These are phyloP conservation scores for Ailuropoda melanoleuca DNA, from an alignment of 2,113 vertebrate genomes.

Conservation along the genomic window DNA sequence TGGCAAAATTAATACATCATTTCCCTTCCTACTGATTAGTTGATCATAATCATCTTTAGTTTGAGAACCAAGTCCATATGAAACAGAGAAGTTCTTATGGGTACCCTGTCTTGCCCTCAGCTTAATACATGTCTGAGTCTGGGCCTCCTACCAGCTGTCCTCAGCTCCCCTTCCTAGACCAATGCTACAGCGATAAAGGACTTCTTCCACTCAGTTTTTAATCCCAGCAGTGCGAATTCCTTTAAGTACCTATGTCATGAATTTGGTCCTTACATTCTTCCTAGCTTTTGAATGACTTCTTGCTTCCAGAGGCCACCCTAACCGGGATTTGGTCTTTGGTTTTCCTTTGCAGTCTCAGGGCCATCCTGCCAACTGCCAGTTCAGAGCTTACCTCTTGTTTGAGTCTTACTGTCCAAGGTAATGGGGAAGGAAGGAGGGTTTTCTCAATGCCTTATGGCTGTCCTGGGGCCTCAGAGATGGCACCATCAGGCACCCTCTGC, in stretches of 20 bases:
- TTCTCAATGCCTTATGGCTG: neutral
- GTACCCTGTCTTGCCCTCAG: neutral
- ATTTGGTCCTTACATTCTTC: neutral
- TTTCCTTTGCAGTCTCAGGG: neutral
- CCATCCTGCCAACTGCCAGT: rapidly evolving
- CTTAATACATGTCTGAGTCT: neutral
- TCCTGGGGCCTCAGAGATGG: neutral
- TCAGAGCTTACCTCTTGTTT: neutral
- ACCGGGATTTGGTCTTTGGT: neutral
- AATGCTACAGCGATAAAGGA: neutral
- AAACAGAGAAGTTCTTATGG: neutral
- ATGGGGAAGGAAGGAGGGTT: neutral
- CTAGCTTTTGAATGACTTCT: neutral
- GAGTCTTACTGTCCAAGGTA: neutral
- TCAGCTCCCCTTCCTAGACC: rapidly evolving
- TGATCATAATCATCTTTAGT: neutral
- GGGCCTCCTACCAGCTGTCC: neutral
- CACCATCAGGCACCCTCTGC: neutral
- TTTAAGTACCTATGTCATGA: neutral
- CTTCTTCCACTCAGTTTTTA: neutral
- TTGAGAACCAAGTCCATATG: neutral
- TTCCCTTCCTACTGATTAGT: neutral
- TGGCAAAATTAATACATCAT: neutral
- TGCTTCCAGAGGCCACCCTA: neutral
- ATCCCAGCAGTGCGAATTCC: neutral